Evolutionary conservation across 2,113 vertebrate species (phyloP).

Genomic region (Agapornis roseicollis): DNA sequence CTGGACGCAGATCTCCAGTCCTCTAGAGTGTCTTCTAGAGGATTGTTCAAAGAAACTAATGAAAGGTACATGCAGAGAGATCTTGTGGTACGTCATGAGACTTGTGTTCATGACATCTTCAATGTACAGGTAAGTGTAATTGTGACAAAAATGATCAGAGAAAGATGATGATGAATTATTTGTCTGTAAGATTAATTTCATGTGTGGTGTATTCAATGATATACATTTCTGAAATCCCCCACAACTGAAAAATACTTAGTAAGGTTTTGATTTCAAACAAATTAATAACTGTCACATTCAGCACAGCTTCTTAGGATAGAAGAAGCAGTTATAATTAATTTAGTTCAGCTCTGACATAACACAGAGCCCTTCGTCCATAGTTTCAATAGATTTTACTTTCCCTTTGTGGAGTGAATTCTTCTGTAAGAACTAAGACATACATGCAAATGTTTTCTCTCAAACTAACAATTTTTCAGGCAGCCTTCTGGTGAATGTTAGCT

Average conservation of each 20-base stretch:
- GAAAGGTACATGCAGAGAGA: constrained; percentile 79
- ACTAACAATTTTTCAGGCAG: neutral
- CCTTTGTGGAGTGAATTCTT: neutral
- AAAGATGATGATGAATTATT: neutral
- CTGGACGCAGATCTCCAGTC: constrained; percentile 85
- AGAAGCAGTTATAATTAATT: neutral
- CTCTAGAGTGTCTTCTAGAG: constrained; percentile 84
- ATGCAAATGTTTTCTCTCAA: neutral
- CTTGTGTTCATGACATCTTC: constrained; percentile 75
- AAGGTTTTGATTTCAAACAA: neutral
- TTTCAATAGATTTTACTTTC: neutral
- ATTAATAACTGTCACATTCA: neutral
- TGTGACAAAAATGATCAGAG: neutral
- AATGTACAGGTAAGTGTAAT: constrained; percentile 81
- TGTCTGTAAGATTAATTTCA: neutral
- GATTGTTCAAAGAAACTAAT: constrained; percentile 83
- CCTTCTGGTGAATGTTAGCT: neutral
- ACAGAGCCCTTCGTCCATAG: neutral
- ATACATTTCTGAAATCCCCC: neutral
- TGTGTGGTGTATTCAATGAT: neutral
- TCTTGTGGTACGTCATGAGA: constrained; percentile 49
- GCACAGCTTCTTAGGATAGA: neutral
- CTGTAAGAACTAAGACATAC: neutral
- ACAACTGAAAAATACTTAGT: neutral
- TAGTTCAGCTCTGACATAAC: neutral